Evolutionary conservation across 2,797 vertebrate species (phyloP), one percentile per base, ranked within the genome.

Genomic region (Hyperoplus lanceolatus): DNA sequence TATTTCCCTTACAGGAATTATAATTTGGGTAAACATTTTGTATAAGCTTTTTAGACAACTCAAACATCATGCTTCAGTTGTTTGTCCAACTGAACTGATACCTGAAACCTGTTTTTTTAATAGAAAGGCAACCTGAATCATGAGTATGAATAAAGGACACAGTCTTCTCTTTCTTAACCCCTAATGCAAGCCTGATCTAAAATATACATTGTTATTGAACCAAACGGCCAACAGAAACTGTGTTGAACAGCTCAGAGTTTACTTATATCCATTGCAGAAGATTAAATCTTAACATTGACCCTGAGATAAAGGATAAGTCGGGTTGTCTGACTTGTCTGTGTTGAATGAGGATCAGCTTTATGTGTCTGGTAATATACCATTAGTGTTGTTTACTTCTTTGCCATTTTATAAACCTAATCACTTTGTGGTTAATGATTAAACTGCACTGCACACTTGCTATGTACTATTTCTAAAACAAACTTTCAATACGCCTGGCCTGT

Each of bases 1-100:
- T 85, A 90, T 87, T 91, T 92, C 89, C 90, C 90, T 94, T 90
- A 94, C 89, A 90, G 90, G 89, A 94, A 90, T 85, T 92, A 87
- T 90, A 89, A 94, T 93, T 92, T 94, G 93, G 93, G 92, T 93
- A 94, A 89, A 90, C 90, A 85, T 93, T 96, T 95, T 93, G 94
- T 95, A 95, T 89, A 85, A 92, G 91, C 90, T 94, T 95, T 95
- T 92, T 93, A 92, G 83, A 90, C 89, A 87, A 82, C 80, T 87
- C 84, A 88, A 90, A 93, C 83, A 75, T 87, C 82, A 79, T 91
- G 84, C 83, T 93, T 91, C 90, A 75, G 91, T 92, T 87, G 85
- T 91, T 84, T 90, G 79, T 86, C 63, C 82, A 81, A 80, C 76
- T 81, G 78, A 88, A 74, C 73, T 80, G 85, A 88, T 86, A 81